A percentile compares a stretch with the other conserved stretches of the same genome.
Evolutionary conservation across 2,888 invertebrate genomes (phyloP).

Genomic region (Leucania comma): DNA sequence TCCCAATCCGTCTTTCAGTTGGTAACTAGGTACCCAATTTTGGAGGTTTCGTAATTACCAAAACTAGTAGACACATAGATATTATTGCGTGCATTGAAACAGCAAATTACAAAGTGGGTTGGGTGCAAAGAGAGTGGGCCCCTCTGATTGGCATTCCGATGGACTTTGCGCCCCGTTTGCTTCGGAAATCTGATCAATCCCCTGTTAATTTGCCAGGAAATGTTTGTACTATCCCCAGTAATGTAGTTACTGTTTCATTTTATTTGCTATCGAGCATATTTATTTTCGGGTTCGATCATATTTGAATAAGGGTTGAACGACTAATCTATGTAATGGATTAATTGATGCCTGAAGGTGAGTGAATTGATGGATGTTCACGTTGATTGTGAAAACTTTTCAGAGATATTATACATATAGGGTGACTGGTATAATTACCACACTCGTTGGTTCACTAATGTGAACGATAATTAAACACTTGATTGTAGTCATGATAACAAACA

Average conservation of each 20-base stretch:
- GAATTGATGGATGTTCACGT: neutral
- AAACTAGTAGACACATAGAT: slow-evolving; percentile 44
- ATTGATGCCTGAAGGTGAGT: neutral
- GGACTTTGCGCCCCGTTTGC: slow-evolving; percentile 82
- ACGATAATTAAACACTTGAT: no score
- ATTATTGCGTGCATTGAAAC: slow-evolving; percentile 67
- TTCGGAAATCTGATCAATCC: slow-evolving; percentile 88
- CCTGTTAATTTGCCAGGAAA: slow-evolving; percentile 85
- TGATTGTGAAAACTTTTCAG: neutral
- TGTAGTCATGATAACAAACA: no score
- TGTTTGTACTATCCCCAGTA: slow-evolving; percentile 75
- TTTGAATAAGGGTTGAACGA: slow-evolving; percentile 16
- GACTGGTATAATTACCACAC: no score
- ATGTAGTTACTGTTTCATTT: slow-evolving; percentile 80
- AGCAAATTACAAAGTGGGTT: slow-evolving; percentile 71
- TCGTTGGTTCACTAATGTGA: no score
- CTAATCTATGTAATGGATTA: slow-evolving; percentile 15
- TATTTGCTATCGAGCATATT: slow-evolving; percentile 60
- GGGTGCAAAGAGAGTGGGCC: slow-evolving; percentile 65
- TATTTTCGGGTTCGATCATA: slow-evolving; percentile 21
- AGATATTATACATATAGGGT: no score
- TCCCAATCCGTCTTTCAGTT: slow-evolving; percentile 34
- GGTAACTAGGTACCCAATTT: slow-evolving; percentile 42
- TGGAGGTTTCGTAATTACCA: slow-evolving; percentile 47
- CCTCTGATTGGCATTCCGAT: slow-evolving; percentile 88